Percentiles rank a stretch among this genome's conserved stretches.
These are phyloP conservation scores for Semicossyphus pulcher DNA, from an alignment of 2,113 vertebrate species.

Conservation along the genomic window DNA sequence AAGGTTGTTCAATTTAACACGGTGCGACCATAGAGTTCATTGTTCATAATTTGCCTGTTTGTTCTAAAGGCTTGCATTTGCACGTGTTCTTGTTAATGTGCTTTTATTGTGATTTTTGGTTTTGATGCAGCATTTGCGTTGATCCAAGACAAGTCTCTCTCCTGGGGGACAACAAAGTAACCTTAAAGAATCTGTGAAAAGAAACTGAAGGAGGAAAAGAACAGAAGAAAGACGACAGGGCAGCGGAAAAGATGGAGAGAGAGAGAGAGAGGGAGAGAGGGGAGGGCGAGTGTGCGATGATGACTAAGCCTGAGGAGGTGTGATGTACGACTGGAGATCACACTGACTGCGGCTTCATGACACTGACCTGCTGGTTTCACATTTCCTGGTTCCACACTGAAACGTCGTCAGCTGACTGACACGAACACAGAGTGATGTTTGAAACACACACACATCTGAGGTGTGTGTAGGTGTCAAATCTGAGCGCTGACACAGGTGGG, in stretches of 20 bases:
- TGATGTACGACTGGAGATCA: slow-evolving; percentile 36
- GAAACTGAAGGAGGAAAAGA: not conserved
- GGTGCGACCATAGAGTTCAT: too few relatives aligned
- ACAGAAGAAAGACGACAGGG: not conserved
- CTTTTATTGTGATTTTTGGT: too few relatives aligned
- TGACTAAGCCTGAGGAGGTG: slow-evolving; percentile 37
- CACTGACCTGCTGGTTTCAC: slow-evolving; percentile 37
- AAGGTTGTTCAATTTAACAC: not conserved
- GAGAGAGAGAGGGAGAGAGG: not conserved
- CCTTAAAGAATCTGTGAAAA: not conserved
- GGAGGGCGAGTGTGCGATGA: not conserved
- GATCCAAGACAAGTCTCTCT: not conserved
- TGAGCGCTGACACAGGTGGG: slow-evolving; percentile 45
- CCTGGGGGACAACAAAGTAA: not conserved
- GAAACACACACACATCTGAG: not conserved
- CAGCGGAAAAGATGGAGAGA: not conserved
- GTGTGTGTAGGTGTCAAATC: slow-evolving; percentile 32
- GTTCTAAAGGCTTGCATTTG: too few relatives aligned
- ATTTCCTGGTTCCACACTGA: slow-evolving; percentile 15
- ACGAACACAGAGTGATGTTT: not conserved
- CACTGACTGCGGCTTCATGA: slow-evolving; percentile 27
- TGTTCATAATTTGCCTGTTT: too few relatives aligned
- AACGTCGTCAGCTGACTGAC: slow-evolving; percentile 17
- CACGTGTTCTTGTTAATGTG: too few relatives aligned
- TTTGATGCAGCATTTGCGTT: not conserved